phyloP scores from a whole-genome alignment of 35 echinoderm and acorn worm species.

The Anneissia japonica region DNA sequence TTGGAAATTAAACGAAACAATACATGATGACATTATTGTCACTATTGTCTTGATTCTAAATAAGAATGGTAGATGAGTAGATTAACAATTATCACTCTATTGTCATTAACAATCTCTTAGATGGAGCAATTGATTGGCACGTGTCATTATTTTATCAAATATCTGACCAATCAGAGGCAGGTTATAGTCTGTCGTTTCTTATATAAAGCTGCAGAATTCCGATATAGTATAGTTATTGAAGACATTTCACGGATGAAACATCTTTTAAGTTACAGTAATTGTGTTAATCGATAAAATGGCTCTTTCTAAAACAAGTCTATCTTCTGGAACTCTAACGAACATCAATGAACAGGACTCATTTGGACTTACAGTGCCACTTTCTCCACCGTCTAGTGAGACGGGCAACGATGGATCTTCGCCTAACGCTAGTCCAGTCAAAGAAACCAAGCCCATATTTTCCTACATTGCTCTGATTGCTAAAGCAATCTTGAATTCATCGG shows the following conservation, averaged over 20 bases:
- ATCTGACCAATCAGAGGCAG: background rate
- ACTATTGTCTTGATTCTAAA: background rate
- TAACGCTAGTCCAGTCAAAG: background rate
- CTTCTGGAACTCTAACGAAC: background rate
- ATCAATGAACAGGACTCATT: no score
- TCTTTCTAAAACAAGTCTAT: background rate
- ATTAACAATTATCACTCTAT: background rate
- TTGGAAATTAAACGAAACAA: background rate
- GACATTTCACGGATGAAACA: no score
- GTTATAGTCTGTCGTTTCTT: no score
- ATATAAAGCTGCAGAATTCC: no score
- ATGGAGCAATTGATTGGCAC: background rate
- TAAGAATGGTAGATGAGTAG: background rate
- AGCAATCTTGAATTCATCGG: background rate
- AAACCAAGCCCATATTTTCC: background rate
- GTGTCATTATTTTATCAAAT: background rate
- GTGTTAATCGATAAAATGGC: no score
- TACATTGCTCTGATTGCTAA: conserved; percentile 10
- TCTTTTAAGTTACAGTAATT: no score
- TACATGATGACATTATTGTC: background rate
- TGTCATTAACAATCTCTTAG: background rate
- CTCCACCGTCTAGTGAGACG: background rate
- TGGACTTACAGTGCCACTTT: background rate
- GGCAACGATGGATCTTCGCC: background rate
- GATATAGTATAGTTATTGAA: no score